Base-by-base conservation (phyloP, 1,140 invertebrate genomes). In the Parasteatoda tepidariorum region DNA sequence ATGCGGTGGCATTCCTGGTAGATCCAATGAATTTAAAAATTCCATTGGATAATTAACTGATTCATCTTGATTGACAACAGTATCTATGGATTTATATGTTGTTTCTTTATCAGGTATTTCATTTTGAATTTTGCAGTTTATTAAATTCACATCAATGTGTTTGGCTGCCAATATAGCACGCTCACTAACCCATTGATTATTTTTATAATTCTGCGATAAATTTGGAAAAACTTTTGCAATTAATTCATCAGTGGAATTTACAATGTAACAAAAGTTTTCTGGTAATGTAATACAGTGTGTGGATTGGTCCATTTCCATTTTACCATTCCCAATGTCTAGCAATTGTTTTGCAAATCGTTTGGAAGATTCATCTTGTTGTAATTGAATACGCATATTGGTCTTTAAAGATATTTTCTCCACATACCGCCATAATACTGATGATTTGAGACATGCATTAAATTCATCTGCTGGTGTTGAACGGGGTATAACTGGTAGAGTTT, bases 41-140 rank as follows among this genome's bases (percentile, higher is more conserved):
- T 79, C 38, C 13, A 26, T 22, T 66, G 26, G 88, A 85, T 88
- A 89, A 83, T 88, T 85, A n/a, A 79, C 62, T 7, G 15, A 30
- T 67, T 81, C 62, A 30, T 68, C 34, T 3, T 22, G 28, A 68
- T 88, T 84, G 28, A 86, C 83, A 66, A 88, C 85, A 68, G 83
- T 86, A 84, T 89, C 89, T 31, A 89, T 85, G 28, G 86, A 88
- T 81, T 87, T 87, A 64, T 86, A 88, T n/a, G 74, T 66, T n/a
- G n/a, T 15, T 1, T 33, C 26, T 66, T 79, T 30, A 18, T 15
- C 67, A 26, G 70, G 28, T 26, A 70, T 34, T 38, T 28, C 15
- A 57, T 26, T 11, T 61, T 70, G 79, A 70, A 83, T 41, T 13
- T 0, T 59, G 6, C 4, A 2, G 18, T 83, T 83, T 24, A 83